Conservation (phyloP, 2,888 invertebrate genomes). For the Drosophila basisetae region DNA sequence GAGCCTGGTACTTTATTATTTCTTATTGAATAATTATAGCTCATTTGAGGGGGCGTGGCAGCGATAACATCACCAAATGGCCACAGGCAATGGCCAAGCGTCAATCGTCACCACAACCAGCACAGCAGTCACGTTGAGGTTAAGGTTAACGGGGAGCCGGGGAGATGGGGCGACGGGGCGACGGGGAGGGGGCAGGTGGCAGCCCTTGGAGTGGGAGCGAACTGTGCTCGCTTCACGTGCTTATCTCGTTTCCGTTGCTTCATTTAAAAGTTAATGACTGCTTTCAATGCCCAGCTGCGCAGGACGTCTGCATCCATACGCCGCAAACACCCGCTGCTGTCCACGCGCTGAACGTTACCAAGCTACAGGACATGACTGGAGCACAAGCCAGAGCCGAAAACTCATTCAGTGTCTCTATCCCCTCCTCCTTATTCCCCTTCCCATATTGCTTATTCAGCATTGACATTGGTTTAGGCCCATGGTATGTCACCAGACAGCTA, state of each 20-base stretch:
- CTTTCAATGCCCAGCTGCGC: conserved; percentile 69
- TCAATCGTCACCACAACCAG: conserved; percentile 49
- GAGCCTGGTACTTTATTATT: conserved; percentile 76
- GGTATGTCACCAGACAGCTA: conserved; percentile 74
- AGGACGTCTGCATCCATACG: conserved; percentile 21
- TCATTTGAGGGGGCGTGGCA: conserved; percentile 78
- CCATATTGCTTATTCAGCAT: conserved; percentile 27
- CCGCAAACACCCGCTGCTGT: background rate
- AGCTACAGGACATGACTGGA: conserved; percentile 8
- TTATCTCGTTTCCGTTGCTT: conserved; percentile 82
- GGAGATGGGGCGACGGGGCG: background rate
- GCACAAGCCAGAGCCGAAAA: conserved; percentile 22
- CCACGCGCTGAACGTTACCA: background rate
- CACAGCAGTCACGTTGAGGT: conserved; percentile 1
- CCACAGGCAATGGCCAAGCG: conserved; percentile 39
- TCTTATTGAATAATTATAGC: conserved; percentile 84
- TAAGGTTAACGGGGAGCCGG: conserved; percentile 1
- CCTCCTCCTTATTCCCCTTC: background rate
- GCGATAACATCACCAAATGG: conserved; percentile 58
- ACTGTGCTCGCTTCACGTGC: conserved; percentile 69
- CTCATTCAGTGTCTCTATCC: background rate
- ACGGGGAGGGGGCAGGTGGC: background rate
- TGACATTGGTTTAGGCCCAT: conserved; percentile 46
- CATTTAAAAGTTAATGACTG: conserved; percentile 82
- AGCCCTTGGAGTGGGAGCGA: background rate